Evolutionary conservation across 2,113 vertebrate genomes (phyloP).

Genomic region (Mustela lutreola): DNA sequence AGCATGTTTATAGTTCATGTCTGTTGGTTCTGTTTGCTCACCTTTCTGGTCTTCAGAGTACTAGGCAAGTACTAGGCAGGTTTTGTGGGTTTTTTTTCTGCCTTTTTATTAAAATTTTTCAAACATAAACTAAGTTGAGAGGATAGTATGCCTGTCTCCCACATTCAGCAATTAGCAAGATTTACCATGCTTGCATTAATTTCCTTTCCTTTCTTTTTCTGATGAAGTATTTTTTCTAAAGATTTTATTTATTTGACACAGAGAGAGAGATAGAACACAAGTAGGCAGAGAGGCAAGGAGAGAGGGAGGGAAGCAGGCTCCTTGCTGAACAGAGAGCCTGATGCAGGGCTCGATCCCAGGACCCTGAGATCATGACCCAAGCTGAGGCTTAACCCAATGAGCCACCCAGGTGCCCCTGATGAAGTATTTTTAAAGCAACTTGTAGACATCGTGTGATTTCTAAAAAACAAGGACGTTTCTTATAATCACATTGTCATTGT

Average conservation of each 20-base stretch:
- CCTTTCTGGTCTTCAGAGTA: slow-evolving; percentile 21
- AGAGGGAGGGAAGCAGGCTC: too few relatives aligned
- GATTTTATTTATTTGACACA: too few relatives aligned
- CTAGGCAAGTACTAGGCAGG: neutral
- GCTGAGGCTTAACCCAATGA: too few relatives aligned
- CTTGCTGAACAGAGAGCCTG: too few relatives aligned
- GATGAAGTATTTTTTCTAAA: slow-evolving; percentile 22
- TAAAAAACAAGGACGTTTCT: slow-evolving; percentile 30
- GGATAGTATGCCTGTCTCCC: neutral
- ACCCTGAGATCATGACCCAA: too few relatives aligned
- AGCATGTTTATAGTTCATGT: neutral
- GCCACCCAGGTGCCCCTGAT: too few relatives aligned
- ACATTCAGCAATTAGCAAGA: neutral
- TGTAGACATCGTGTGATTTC: neutral
- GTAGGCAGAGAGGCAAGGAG: too few relatives aligned
- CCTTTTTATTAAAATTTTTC: slow-evolving; percentile 17
- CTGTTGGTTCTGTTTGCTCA: neutral
- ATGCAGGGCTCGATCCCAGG: too few relatives aligned
- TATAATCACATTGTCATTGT: neutral
- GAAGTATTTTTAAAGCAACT: neutral
- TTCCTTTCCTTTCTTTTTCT: neutral
- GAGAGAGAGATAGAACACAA: too few relatives aligned
- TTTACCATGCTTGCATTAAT: neutral
- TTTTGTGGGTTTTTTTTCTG: too few relatives aligned
- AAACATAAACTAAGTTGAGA: neutral